These are phyloP conservation scores for Leptocoma aspasia DNA, from an alignment of 2,113 vertebrate species.

Conservation along the genomic window DNA sequence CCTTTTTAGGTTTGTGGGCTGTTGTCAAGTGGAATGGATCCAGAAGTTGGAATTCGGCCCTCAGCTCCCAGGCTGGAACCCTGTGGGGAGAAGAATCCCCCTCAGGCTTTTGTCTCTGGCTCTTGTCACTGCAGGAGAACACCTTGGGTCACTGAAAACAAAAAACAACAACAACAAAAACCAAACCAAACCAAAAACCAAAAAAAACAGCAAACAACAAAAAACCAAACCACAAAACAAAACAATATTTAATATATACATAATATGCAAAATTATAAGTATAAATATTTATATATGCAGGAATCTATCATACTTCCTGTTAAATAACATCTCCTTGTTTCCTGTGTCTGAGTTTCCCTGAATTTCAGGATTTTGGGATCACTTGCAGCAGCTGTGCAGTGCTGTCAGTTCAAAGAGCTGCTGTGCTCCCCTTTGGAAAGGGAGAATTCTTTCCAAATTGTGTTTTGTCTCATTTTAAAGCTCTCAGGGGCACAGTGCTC, in stretches of 20 bases:
- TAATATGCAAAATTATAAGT: no score
- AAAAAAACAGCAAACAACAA: no score
- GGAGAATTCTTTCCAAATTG: background rate
- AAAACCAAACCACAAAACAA: no score
- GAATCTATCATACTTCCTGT: background rate
- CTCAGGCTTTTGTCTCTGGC: background rate
- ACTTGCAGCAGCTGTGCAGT: background rate
- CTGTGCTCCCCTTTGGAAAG: background rate
- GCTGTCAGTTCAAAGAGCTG: background rate
- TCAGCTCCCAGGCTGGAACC: background rate
- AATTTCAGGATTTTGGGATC: background rate
- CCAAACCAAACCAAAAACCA: no score
- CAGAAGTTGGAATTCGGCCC: background rate
- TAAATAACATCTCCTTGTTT: background rate
- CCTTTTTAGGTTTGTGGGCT: background rate
- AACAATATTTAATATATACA: no score
- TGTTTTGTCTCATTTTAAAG: background rate
- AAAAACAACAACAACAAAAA: no score
- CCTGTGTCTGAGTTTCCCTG: background rate
- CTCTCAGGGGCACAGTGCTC: background rate
- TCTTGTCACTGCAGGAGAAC: background rate
- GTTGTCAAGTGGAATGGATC: background rate
- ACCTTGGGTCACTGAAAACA: background rate
- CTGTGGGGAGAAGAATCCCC: background rate
- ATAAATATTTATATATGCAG: background rate